Evolutionary conservation across 2,888 invertebrate genomes (phyloP).

Genomic region (Tenthredo scrophulariae): DNA sequence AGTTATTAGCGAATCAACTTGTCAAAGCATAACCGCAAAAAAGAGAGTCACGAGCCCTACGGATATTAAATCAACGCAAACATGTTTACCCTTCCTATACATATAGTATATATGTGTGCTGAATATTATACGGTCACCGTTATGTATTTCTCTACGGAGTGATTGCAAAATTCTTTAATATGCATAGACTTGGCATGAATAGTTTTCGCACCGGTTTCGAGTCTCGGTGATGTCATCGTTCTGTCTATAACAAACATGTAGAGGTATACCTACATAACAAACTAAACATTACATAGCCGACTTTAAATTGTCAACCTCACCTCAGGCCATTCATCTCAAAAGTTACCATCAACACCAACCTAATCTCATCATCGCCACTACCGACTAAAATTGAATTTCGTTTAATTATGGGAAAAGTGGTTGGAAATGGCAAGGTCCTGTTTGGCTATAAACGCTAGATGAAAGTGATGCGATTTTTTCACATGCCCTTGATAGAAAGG

Average conservation of each 20-base stretch:
- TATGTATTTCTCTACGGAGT: slow-evolving; percentile 1
- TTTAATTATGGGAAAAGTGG: not conserved
- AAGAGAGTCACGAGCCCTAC: not conserved
- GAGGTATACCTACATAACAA: not conserved
- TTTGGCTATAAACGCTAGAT: not conserved
- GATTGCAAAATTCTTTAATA: slow-evolving; percentile 45
- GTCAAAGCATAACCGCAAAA: not conserved
- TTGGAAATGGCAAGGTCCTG: not conserved
- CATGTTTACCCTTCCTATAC: not conserved
- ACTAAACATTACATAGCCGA: slow-evolving; percentile 7
- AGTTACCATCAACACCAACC: not conserved
- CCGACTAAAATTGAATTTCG: not conserved
- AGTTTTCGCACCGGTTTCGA: slow-evolving; percentile 37
- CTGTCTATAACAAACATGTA: not conserved
- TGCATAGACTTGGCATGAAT: slow-evolving; percentile 32
- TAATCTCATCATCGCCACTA: not conserved
- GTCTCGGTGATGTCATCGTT: slow-evolving; percentile 25
- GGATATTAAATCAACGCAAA: slow-evolving; percentile 3
- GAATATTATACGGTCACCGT: slow-evolving; percentile 1
- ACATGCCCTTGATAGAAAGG: slow-evolving; percentile 43
- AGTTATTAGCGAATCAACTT: slow-evolving; percentile 3
- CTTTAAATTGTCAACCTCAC: slow-evolving; percentile 9
- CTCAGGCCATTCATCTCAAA: slow-evolving; percentile 38
- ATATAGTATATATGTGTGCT: not conserved
- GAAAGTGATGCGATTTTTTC: slow-evolving; percentile 15